Percentiles rank a stretch among this genome's conserved stretches.
phyloP scores from a whole-genome alignment of 1,140 invertebrate species.

The Euura lappo region DNA sequence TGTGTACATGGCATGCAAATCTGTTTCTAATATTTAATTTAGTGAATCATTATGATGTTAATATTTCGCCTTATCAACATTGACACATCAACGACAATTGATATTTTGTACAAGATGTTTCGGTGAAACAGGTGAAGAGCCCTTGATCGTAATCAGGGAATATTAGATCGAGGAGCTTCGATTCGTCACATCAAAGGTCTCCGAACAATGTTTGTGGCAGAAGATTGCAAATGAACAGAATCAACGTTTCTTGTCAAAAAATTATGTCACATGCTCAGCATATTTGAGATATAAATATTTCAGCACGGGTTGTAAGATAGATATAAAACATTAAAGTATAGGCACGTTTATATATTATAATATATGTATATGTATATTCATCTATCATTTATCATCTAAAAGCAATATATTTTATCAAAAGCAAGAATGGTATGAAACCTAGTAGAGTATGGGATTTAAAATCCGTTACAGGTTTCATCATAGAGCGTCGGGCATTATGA shows the following conservation, averaged over 20 bases:
- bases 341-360: conserved; percentile 4
- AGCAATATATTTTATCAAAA: conserved; percentile 1
- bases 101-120: not conserved
- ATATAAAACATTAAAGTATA: conserved; percentile 6
- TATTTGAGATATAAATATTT: conserved; percentile 1
- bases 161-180: not conserved
- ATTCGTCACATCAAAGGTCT: not conserved
- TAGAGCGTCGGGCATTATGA: no score
- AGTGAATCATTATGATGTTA: not conserved
- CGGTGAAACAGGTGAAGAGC: not conserved
- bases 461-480: not conserved
- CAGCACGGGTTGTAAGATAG: not conserved
- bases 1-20: not conserved
- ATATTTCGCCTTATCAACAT: not conserved
- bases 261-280: not conserved
- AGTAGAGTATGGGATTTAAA: not conserved
- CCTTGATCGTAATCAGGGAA: not conserved
- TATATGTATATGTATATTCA: not conserved
- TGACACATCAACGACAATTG: not conserved
- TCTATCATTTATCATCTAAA: not conserved
- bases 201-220: not conserved
- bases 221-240: not conserved
- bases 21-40: not conserved
- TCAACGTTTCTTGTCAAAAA: not conserved
- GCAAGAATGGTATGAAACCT: not conserved